Conservation (phyloP, 2,888 invertebrate genomes). For the Allolobophora icterica region DNA sequence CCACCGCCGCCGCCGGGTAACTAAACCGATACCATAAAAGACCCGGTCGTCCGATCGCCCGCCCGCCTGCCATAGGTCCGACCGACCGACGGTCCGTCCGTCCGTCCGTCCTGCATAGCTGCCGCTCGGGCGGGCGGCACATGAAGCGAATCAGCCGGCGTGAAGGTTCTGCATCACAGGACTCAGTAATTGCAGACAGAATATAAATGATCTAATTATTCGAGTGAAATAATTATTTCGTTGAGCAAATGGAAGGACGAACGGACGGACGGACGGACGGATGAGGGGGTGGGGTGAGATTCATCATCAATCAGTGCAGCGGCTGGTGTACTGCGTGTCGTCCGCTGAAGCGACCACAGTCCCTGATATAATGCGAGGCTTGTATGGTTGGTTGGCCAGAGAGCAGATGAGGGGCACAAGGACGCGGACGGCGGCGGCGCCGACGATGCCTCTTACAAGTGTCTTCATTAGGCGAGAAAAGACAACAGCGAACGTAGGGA, state of each 20-base stretch:
- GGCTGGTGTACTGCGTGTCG: conserved; percentile 1
- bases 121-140: conserved; percentile 7
- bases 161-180: conserved; percentile 25
- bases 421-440: not conserved
- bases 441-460: not conserved
- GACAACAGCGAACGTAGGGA: not conserved
- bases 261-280: not conserved
- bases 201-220: conserved; percentile 30
- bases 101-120: not conserved
- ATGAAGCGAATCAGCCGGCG: conserved; percentile 20
- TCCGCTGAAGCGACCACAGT: not conserved
- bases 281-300: not conserved
- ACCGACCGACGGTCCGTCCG: not conserved
- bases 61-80: not conserved
- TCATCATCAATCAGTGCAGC: not conserved
- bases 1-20: conserved; percentile 5
- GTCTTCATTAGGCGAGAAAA: not conserved
- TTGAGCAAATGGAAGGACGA: not conserved
- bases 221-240: conserved; percentile 26
- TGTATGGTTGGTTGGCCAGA: conserved; percentile 8
- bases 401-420: not conserved
- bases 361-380: not conserved
- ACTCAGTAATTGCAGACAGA: conserved; percentile 27
- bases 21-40: not conserved
- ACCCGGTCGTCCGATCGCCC: not conserved